phyloP scores from a whole-genome alignment of 1,140 invertebrate species.

The Platyura marginata region DNA sequence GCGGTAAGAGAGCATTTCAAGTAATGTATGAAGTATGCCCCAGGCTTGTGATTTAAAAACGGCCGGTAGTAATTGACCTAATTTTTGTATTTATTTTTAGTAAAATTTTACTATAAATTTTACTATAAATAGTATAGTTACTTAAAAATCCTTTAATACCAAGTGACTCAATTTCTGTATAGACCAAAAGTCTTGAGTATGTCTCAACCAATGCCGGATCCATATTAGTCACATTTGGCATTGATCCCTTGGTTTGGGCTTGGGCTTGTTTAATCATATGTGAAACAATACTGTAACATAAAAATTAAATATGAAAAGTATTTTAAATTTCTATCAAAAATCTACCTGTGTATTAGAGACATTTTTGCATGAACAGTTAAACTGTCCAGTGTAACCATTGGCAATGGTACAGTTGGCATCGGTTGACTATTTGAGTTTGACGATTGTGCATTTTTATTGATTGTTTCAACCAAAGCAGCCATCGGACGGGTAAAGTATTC shows the following conservation, averaged over 20 bases:
- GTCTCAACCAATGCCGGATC: constrained; percentile 89
- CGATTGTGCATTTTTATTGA: constrained; percentile 40
- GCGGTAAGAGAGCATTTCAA: constrained; percentile 93
- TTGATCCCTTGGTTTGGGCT: constrained; percentile 61
- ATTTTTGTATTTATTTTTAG: constrained; percentile 16
- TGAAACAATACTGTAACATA: constrained; percentile 42
- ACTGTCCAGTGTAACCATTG: constrained; percentile 87
- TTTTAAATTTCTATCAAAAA: neutral
- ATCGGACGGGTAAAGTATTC: constrained; percentile 72
- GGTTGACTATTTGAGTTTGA: constrained; percentile 29
- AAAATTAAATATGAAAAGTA: constrained; percentile 26
- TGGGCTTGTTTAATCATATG: constrained; percentile 73
- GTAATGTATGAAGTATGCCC: constrained; percentile 81
- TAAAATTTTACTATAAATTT: neutral
- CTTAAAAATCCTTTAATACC: constrained; percentile 94
- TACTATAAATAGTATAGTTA: constrained; percentile 28
- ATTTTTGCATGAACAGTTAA: constrained; percentile 93
- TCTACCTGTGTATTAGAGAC: constrained; percentile 69
- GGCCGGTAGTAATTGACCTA: constrained; percentile 69
- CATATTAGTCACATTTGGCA: constrained; percentile 39
- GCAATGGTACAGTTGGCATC: constrained; percentile 61
- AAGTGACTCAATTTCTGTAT: constrained; percentile 91
- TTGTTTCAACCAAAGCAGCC: constrained; percentile 72
- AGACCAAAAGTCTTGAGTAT: constrained; percentile 80
- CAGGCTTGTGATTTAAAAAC: constrained; percentile 86